Evolutionary conservation across 2,113 vertebrate species (phyloP).

Genomic region (Uropsilus gracilis): DNA sequence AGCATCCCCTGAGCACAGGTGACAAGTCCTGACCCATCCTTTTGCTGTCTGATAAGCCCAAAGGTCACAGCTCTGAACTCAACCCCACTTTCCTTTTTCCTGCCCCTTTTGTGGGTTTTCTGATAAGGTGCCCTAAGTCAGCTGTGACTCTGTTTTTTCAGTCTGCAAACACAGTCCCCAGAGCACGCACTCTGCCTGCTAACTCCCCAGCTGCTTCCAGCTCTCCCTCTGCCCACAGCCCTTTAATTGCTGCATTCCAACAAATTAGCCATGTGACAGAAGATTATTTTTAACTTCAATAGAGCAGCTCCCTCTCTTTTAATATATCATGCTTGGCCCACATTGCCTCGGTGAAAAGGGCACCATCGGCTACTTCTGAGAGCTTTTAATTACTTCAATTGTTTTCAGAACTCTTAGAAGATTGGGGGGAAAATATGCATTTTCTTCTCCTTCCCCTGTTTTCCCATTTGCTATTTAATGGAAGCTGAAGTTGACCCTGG

Average conservation of each 20-base stretch:
- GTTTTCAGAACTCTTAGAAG: slow-evolving; percentile 79
- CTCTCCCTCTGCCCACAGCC: slow-evolving; percentile 62
- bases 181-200: not conserved
- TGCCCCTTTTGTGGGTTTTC: not conserved
- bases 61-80: slow-evolving; percentile 40
- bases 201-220: slow-evolving; percentile 76
- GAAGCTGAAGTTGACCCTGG: not conserved
- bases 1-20: not conserved
- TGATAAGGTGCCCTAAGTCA: slow-evolving; percentile 25
- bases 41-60: slow-evolving; percentile 38
- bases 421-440: slow-evolving; percentile 21
- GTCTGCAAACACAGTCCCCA: slow-evolving; percentile 54
- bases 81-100: slow-evolving; percentile 60
- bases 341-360: slow-evolving; percentile 60
- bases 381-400: slow-evolving; percentile 80
- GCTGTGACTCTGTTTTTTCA: not conserved
- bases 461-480: slow-evolving; percentile 31
- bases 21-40: not conserved
- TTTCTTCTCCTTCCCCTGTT: not conserved
- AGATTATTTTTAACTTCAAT: slow-evolving; percentile 73
- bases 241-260: slow-evolving; percentile 62
- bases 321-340: slow-evolving; percentile 65
- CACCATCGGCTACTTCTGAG: slow-evolving; percentile 63
- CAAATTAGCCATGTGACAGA: slow-evolving; percentile 73
- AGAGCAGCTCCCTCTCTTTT: slow-evolving; percentile 56